Evolutionary conservation across 2,797 vertebrate species (phyloP), one percentile per base, ranked within the genome.

Genomic region (Ctenosaura bakeri): DNA sequence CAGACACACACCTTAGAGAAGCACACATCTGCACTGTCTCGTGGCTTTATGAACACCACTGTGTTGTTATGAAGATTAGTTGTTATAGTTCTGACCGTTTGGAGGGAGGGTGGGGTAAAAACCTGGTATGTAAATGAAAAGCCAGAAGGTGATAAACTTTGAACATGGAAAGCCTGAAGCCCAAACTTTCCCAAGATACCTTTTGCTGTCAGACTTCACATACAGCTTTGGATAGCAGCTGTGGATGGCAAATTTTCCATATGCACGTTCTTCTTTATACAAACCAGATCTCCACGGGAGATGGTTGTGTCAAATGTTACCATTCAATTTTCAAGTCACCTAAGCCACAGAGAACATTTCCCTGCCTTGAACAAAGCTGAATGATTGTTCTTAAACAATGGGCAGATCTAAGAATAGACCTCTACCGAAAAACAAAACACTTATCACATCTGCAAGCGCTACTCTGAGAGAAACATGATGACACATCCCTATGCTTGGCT

Each of bases 351-450:
- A 62, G 79, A 86, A 76, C 20, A 24, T 90, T 74, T 87, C 66
- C 83, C 24, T 29, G 29, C 29, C 14, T 56, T 16, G 81, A 92
- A 81, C 5, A 73, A 88, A 52, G 6, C 18, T 92, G 86, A 35
- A 74, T 85, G 88, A 76, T 56, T 81, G n/a, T 56, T 90, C 52
- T 86, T 86, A 29, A 86, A 78, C 84, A 90, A 88, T 83, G 69
- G 92, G n/a, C 56, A 81, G 62, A 87, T 89, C 62, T 91, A 74
- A 69, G 87, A 92, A 92, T 94, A 91, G 85, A 93, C 84, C 79
- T 91, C 35, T 81, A 87, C 91, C 90, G 50, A 56, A 87, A 93
- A 92, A 88, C 71, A 91, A 93, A 93, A 86, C 62, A 16, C 73
- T 87, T 35, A 64, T 90, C 16, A 7, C 73, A 90, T 90, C 86